These are phyloP conservation scores for Drosophila sucinea DNA, from an alignment of 1,140 invertebrate genomes.

Conservation along the genomic window DNA sequence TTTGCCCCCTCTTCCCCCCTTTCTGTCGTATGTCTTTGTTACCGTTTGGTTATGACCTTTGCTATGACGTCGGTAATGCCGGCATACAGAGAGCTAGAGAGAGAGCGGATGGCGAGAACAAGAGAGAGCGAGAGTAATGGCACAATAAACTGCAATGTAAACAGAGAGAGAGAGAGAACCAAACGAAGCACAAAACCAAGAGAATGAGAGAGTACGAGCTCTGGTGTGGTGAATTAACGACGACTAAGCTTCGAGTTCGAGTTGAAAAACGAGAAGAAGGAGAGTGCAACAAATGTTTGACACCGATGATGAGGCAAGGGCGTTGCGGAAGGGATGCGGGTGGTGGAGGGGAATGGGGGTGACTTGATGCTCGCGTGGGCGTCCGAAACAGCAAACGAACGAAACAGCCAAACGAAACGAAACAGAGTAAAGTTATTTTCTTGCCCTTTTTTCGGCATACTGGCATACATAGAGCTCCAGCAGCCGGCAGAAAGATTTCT, in stretches of 20 bases:
- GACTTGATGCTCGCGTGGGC: constrained; percentile 37
- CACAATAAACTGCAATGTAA: constrained; percentile 8
- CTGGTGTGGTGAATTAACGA: constrained; percentile 45
- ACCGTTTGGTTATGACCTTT: constrained; percentile 54
- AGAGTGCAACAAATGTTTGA: constrained; percentile 73
- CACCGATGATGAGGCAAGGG: constrained; percentile 23
- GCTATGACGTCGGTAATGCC: constrained; percentile 58
- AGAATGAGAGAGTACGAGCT: constrained; percentile 9
- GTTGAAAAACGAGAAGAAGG: constrained; percentile 28
- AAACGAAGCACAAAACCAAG: not conserved
- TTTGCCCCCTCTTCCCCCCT: not conserved
- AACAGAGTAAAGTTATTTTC: constrained; percentile 62
- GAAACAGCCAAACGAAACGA: constrained; percentile 17
- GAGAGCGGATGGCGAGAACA: constrained; percentile 24
- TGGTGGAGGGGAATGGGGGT: not conserved
- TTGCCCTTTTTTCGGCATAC: constrained; percentile 61
- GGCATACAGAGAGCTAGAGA: constrained; percentile 29
- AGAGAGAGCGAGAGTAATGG: not conserved
- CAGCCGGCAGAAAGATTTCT: constrained; percentile 25
- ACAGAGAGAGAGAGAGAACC: not conserved
- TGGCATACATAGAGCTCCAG: constrained; percentile 59
- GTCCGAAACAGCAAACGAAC: constrained; percentile 16
- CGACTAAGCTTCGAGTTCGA: constrained; percentile 23
- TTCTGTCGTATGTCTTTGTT: constrained; percentile 1
- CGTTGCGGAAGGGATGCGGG: not conserved